Conservation (phyloP, 2,113 vertebrate genomes). For the Perca schrenkii region DNA sequence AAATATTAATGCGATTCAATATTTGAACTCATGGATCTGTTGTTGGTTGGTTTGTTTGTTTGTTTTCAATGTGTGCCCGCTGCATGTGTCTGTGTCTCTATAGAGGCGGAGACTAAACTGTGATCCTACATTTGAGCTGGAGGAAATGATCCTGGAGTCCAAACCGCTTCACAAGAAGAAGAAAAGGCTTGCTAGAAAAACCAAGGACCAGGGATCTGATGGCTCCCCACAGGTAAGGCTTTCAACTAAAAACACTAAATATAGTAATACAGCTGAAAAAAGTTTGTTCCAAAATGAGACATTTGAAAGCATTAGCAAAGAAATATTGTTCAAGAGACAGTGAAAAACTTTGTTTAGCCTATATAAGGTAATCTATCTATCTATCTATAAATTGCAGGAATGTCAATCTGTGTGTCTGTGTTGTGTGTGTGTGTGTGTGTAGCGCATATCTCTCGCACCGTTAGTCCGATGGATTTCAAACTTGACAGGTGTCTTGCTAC, state of each 20-base stretch:
- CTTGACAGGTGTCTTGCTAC: too few species aligned
- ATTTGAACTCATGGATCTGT: background rate
- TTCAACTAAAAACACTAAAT: background rate
- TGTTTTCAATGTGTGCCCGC: background rate
- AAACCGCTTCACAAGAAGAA: slow-evolving; percentile 99
- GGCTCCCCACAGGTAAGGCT: slow-evolving; percentile 88
- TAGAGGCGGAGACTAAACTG: slow-evolving; percentile 96
- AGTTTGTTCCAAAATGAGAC: background rate
- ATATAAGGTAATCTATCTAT: too few species aligned
- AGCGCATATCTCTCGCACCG: too few species aligned
- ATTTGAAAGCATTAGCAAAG: background rate
- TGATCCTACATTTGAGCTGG: slow-evolving; percentile 96
- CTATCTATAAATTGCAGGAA: too few species aligned
- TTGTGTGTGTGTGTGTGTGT: too few species aligned
- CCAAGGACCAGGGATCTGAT: slow-evolving; percentile 86
- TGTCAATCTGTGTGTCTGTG: too few species aligned
- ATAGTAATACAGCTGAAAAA: background rate
- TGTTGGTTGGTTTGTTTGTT: background rate
- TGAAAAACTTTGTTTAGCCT: too few species aligned
- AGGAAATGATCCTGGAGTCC: slow-evolving; percentile 99
- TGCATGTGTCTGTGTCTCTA: slow-evolving; percentile 8
- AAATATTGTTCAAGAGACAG: background rate
- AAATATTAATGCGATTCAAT: background rate
- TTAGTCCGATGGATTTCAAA: too few species aligned
- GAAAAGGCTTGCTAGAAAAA: slow-evolving; percentile 93